These are phyloP conservation scores for Azorinus chamasolen DNA, from an alignment of 2,888 invertebrate species.

Conservation along the genomic window DNA sequence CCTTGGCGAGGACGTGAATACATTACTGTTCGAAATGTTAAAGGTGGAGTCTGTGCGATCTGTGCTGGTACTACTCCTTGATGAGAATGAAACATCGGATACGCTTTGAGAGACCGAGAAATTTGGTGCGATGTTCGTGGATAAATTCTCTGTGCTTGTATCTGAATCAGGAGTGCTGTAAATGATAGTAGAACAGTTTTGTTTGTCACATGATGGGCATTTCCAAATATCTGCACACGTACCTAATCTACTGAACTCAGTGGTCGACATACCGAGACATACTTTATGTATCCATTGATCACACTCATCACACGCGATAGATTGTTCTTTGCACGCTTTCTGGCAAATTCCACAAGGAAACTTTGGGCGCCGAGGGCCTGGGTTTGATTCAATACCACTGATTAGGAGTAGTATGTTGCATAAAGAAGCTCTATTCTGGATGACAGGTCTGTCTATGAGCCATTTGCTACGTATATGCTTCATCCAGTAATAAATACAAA, in stretches of 20 bases:
- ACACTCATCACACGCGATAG: constrained; percentile 43
- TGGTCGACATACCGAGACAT: constrained; percentile 23
- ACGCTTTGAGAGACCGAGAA: no score
- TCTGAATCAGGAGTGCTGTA: no score
- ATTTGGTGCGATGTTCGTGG: no score
- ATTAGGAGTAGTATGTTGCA: constrained; percentile 7
- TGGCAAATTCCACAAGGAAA: constrained; percentile 30
- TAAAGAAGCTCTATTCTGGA: background rate
- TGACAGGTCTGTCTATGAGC: constrained; percentile 5
- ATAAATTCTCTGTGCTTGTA: no score
- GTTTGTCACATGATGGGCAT: constrained; percentile 32
- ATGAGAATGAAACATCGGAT: no score
- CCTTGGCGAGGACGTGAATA: no score
- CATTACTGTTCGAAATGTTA: no score
- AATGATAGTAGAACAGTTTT: constrained; percentile 23
- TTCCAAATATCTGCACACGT: constrained; percentile 30
- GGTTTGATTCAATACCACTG: constrained; percentile 36
- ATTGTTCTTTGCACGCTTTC: constrained; percentile 16
- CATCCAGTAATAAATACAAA: constrained; percentile 1
- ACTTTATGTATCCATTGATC: constrained; percentile 41
- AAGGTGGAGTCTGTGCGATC: no score
- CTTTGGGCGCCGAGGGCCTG: constrained; percentile 30
- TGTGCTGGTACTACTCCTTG: no score
- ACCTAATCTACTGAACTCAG: constrained; percentile 30
- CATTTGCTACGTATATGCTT: constrained; percentile 3